These are phyloP conservation scores for Protodeltote pygarga DNA, from an alignment of 2,888 invertebrate species.

Conservation along the genomic window DNA sequence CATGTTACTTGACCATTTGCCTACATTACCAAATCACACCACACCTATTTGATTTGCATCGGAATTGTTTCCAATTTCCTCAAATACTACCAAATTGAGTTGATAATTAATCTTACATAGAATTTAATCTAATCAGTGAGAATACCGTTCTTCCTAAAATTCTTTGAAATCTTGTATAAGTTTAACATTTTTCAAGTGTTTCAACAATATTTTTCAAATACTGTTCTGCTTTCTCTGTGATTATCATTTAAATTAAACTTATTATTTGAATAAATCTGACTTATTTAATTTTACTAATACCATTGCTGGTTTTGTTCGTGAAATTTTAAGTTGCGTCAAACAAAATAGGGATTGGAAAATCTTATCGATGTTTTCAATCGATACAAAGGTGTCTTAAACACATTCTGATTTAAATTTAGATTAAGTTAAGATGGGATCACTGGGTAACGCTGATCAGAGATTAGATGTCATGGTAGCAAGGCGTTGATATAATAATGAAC, in stretches of 20 bases:
- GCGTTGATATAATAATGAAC: conserved; percentile 56
- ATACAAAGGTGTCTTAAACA: conserved; percentile 50
- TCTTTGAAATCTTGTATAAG: conserved; percentile 5
- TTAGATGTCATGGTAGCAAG: conserved; percentile 52
- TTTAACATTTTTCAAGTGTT: conserved; percentile 24
- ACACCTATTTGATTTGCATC: conserved; percentile 30
- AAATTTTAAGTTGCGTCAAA: neutral
- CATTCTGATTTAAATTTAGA: conserved; percentile 56
- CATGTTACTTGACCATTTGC: conserved; percentile 12
- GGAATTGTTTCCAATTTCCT: conserved; percentile 35
- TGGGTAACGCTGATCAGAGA: conserved; percentile 48
- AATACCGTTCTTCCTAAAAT: conserved; percentile 12
- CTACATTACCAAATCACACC: conserved; percentile 5
- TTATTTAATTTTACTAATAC: conserved; percentile 3
- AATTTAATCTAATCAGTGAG: conserved; percentile 27
- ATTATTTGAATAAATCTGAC: conserved; percentile 22
- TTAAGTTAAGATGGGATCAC: conserved; percentile 50
- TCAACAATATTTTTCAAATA: conserved; percentile 24
- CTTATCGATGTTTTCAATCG: conserved; percentile 38
- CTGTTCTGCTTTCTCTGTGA: conserved; percentile 40
- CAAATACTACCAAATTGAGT: conserved; percentile 17
- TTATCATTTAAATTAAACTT: conserved; percentile 46
- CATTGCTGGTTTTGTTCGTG: conserved; percentile 7
- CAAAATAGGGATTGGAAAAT: conserved; percentile 8
- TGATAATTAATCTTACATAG: conserved; percentile 38